Conservation (phyloP, 1,140 invertebrate species). For the Dendroctonus valens region DNA sequence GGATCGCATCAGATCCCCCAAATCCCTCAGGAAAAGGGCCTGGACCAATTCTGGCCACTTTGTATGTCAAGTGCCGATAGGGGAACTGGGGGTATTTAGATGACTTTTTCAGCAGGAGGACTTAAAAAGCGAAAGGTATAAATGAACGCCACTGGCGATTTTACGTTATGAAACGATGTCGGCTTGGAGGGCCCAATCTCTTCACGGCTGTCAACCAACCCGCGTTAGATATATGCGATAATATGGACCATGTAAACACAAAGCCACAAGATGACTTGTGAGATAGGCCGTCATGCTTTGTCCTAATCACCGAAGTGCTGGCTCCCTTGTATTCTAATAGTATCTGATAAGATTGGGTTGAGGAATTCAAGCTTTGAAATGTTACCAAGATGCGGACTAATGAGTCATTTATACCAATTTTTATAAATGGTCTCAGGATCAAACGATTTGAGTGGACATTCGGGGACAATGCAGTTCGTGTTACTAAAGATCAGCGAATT, state of each 20-base stretch:
- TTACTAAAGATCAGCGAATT: too few species aligned
- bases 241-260: constrained; percentile 36
- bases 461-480: too few species aligned
- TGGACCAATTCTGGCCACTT: background rate
- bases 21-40: background rate
- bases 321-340: constrained; percentile 28
- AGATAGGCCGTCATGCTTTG: constrained; percentile 32
- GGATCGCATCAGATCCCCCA: too few species aligned
- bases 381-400: constrained; percentile 4
- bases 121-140: background rate
- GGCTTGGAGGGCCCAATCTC: constrained; percentile 14
- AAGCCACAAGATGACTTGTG: constrained; percentile 33
- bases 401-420: constrained; percentile 11
- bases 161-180: background rate
- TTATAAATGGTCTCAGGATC: background rate
- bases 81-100: too few species aligned
- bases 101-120: too few species aligned
- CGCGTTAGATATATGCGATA: constrained; percentile 27
- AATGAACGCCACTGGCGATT: constrained; percentile 7
- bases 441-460: too few species aligned
- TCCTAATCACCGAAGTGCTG: constrained; percentile 29
- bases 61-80: too few species aligned
- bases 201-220: constrained; percentile 24
- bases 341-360: constrained; percentile 18
- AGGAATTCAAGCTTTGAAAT: constrained; percentile 15